Conservation (phyloP, 2,797 vertebrate genomes). For the Chrysocyon brachyurus region DNA sequence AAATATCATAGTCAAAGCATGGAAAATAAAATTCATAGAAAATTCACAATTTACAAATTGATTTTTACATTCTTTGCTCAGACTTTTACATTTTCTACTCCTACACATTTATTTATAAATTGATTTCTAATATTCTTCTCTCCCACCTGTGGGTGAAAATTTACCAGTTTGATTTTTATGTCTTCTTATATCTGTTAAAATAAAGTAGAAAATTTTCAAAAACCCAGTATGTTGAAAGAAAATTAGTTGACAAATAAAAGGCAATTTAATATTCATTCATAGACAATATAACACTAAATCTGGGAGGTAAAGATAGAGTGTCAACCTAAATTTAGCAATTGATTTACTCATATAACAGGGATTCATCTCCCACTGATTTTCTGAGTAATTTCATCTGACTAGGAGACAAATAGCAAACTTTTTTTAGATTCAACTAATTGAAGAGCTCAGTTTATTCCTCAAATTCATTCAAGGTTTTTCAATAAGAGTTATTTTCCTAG, state of each 20-base stretch:
- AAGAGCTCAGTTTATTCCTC: not conserved
- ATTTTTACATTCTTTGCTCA: not conserved
- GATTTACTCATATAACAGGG: not conserved
- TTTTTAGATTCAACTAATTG: not conserved
- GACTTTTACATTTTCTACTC: not conserved
- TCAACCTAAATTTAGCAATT: not conserved
- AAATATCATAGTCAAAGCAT: not conserved
- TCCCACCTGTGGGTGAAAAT: not conserved
- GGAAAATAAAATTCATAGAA: not conserved
- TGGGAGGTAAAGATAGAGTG: not conserved
- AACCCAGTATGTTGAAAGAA: not conserved
- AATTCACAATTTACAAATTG: not conserved
- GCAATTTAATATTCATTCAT: not conserved
- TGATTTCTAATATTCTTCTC: not conserved
- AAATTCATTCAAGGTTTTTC: not conserved
- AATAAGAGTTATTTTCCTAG: not conserved
- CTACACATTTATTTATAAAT: not conserved
- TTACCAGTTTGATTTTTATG: not conserved
- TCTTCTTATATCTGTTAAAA: slow-evolving; percentile 10
- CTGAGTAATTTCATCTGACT: not conserved
- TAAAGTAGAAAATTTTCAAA: not conserved
- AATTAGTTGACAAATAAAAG: not conserved
- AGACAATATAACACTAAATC: not conserved
- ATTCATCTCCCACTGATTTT: slow-evolving; percentile 8
- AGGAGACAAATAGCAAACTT: not conserved